Conservation (phyloP, 2,113 vertebrate species). For the Psilopsiagon aymara region DNA sequence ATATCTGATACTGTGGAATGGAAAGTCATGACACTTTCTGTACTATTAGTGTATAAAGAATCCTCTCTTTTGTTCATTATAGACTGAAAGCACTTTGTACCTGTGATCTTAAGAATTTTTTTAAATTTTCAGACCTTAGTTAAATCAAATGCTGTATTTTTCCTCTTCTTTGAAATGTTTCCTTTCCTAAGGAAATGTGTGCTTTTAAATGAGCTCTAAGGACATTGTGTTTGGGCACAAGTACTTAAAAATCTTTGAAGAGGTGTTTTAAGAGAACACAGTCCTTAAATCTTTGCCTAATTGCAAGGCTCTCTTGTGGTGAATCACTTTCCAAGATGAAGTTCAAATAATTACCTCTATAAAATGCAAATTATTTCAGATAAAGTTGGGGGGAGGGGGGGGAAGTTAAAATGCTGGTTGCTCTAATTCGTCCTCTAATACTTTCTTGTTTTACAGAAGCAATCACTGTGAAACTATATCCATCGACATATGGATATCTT, state of each 20-base stretch:
- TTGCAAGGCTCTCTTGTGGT: neutral
- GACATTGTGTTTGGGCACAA: neutral
- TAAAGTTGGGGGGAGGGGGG: neutral
- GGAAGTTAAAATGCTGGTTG: neutral
- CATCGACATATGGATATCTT: neutral
- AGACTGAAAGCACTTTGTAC: neutral
- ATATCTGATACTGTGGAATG: neutral
- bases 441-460: slow-evolving; percentile 13
- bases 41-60: neutral
- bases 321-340: neutral
- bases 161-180: neutral
- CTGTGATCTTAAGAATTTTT: neutral
- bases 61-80: neutral
- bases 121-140: neutral
- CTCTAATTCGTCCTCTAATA: neutral
- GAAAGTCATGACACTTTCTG: neutral
- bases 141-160: neutral
- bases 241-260: neutral
- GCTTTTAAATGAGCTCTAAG: neutral
- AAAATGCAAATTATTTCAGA: neutral
- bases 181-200: neutral
- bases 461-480: neutral
- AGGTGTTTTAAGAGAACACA: neutral
- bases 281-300: neutral
- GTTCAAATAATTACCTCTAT: neutral